Conservation (phyloP, 2,888 invertebrate genomes). For the Sminthurinus aureus region DNA sequence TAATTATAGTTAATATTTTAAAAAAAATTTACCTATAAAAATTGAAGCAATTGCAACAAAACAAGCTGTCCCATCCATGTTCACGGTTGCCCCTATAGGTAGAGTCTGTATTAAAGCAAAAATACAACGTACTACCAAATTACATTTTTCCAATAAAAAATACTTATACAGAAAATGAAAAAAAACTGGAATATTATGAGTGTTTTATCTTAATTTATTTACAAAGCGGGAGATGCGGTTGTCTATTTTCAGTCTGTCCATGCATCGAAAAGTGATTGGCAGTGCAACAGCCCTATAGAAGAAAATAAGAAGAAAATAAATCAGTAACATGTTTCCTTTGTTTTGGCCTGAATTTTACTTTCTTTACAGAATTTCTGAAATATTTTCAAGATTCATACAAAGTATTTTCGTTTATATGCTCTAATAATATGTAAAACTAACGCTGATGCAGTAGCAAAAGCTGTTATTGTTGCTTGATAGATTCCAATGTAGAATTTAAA, state of each 20-base stretch:
- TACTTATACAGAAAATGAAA: neutral
- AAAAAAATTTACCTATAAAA: too few species aligned
- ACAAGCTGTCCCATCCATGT: constrained; percentile 85
- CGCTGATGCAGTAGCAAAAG: constrained; percentile 91
- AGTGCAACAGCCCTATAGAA: constrained; percentile 81
- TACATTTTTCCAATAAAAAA: too few species aligned
- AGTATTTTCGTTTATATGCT: too few species aligned
- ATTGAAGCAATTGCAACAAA: constrained; percentile 88
- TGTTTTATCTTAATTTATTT: neutral
- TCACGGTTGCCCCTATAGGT: constrained; percentile 90
- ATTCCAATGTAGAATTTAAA: constrained; percentile 85
- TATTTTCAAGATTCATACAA: constrained; percentile 64
- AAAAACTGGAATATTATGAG: neutral
- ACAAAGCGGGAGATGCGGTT: constrained; percentile 85
- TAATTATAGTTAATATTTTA: too few species aligned
- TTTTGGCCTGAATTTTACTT: neutral
- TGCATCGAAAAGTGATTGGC: constrained; percentile 84
- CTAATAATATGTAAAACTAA: too few species aligned
- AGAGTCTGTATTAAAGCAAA: constrained; percentile 63
- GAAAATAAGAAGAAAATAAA: neutral
- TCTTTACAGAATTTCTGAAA: constrained; percentile 58
- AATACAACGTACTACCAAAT: too few species aligned
- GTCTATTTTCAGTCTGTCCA: constrained; percentile 84
- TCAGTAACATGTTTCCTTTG: neutral
- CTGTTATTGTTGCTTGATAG: constrained; percentile 83